Evolutionary conservation across 2,797 vertebrate species (phyloP), one percentile per base, ranked within the genome.

Genomic region (Pelobates cultripes): DNA sequence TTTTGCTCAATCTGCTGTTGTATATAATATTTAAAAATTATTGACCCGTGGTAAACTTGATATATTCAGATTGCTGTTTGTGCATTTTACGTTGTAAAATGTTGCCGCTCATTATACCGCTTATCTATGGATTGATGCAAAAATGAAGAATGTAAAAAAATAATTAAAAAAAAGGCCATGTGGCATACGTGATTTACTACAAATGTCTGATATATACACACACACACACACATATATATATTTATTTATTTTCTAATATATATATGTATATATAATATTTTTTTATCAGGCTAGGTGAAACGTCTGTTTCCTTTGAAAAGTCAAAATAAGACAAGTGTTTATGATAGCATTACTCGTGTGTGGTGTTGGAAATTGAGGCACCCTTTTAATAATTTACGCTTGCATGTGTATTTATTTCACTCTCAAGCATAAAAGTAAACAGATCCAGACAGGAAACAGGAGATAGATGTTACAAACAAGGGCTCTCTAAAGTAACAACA

Each of bases 391-490:
- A 77, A 80, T 76, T 41, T 74, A 78, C 57, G 60, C 7, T 80
- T 82, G 77, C 72, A 84, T 78, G 72, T 8, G 78, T 70, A 81
- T 87, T 85, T 84, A 51, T 86, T 83, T 86, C 68, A 72, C 3
- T 8, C 28, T 51, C 3, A 41, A 64, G 44, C 12, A 28, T 1
- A 70, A 77, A 78, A 67, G 86, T 57, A 85, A 77, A 73, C 61
- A 84, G n/a, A 68, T 10, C 73, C 43, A 44, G 85, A 51, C 64
- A 69, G 83, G 64, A 13, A 78, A 85, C 75, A 66, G 75, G 63
- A 85, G 57, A 73, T 83, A 77, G 64, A 7, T 71, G 79, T 80
- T 77, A 66, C 51, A 68, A 84, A 84, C 14, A 80, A 85, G 86
- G 17, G 47, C 43, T 79, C 80, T 77, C 77, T 79, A 84, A 83